phyloP scores from a whole-genome alignment of 2,888 invertebrate genomes.

The Eupsilia transversa region DNA sequence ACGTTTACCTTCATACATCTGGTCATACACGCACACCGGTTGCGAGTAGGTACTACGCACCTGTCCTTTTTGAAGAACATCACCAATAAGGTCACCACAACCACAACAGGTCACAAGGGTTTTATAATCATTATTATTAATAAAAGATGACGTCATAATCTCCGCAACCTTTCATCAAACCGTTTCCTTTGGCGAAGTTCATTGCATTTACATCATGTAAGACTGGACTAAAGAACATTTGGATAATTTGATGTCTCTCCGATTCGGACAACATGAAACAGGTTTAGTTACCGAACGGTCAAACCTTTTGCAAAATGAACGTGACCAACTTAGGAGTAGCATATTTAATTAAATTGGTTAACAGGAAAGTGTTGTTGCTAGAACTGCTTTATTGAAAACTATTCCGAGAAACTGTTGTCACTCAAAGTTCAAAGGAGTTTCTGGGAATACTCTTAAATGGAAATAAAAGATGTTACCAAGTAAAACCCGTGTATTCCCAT shows the following conservation, averaged over 20 bases:
- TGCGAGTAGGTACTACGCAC: background rate
- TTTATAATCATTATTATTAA: background rate
- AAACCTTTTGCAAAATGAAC: slow-evolving; percentile 1
- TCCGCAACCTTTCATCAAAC: background rate
- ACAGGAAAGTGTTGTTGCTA: background rate
- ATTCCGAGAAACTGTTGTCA: background rate
- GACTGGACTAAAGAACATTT: background rate
- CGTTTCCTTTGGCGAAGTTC: no score
- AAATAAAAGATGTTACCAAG: background rate
- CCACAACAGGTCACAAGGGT: no score
- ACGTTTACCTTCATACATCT: no score
- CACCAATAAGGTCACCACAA: background rate
- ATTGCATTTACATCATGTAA: background rate
- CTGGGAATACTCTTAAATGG: background rate
- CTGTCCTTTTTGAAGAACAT: background rate
- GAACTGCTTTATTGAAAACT: background rate
- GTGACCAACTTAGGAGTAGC: background rate
- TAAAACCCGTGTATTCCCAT: no score
- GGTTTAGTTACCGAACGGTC: background rate
- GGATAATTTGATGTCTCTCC: background rate
- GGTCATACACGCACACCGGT: background rate
- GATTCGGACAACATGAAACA: background rate
- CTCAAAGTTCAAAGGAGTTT: background rate
- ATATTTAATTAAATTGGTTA: background rate
- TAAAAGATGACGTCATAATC: background rate